Evolutionary conservation across 2,888 invertebrate species (phyloP).

Genomic region (Aporophyla nigra): DNA sequence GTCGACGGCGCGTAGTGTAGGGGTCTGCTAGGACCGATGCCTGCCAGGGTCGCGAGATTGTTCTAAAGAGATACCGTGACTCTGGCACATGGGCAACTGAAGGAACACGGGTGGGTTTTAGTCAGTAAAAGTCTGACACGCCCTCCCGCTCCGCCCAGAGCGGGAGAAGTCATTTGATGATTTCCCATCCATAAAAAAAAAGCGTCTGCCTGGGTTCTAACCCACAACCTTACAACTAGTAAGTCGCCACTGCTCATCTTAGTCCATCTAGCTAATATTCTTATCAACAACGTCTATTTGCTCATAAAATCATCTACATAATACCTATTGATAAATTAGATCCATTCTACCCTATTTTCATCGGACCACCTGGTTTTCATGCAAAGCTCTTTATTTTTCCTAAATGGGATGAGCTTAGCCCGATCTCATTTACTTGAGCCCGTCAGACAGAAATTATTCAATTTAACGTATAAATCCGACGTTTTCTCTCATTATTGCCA

Average conservation of each 20-base stretch:
- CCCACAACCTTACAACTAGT: too few relatives aligned
- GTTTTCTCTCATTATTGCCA: constrained; percentile 81
- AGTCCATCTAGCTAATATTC: neutral
- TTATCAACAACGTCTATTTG: neutral
- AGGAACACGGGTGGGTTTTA: too few relatives aligned
- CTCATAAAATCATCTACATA: constrained; percentile 13
- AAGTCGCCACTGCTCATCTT: neutral
- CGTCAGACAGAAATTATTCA: constrained; percentile 82
- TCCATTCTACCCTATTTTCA: constrained; percentile 27
- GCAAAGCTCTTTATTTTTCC: constrained; percentile 72
- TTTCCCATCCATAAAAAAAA: too few relatives aligned
- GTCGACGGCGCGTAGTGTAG: too few relatives aligned
- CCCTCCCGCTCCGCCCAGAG: too few relatives aligned
- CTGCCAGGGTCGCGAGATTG: too few relatives aligned
- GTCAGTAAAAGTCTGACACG: too few relatives aligned
- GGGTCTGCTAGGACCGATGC: too few relatives aligned
- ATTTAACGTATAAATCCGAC: constrained; percentile 83
- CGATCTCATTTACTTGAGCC: constrained; percentile 82
- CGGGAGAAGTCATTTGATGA: too few relatives aligned
- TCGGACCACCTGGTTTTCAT: constrained; percentile 39
- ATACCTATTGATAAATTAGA: constrained; percentile 40
- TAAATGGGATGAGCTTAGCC: constrained; percentile 73
- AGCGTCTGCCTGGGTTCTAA: too few relatives aligned
- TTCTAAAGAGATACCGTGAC: too few relatives aligned
- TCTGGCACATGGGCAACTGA: too few relatives aligned